Evolutionary conservation across 2,797 vertebrate genomes (phyloP).

Genomic region (Chelon labrosus): DNA sequence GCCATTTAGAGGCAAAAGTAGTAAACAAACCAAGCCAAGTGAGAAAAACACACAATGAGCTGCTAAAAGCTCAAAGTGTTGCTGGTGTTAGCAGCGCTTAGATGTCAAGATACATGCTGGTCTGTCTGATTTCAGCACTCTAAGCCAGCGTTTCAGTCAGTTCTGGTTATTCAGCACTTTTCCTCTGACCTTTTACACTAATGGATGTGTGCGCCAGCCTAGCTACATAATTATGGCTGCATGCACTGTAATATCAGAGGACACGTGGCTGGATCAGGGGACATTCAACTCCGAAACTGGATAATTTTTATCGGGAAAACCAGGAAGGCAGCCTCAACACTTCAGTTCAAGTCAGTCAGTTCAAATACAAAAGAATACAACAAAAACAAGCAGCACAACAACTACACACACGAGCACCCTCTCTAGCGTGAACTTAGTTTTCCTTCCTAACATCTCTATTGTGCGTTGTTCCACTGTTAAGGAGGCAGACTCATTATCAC

Average conservation of each 20-base stretch:
- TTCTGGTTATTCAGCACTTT: constrained; percentile 37
- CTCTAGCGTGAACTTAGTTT: neutral
- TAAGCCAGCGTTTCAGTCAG: constrained; percentile 29
- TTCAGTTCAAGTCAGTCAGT: neutral
- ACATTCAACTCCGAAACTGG: too few species aligned
- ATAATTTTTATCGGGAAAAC: neutral
- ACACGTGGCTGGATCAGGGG: neutral
- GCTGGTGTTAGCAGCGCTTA: constrained; percentile 5
- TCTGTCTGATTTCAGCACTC: constrained; percentile 22
- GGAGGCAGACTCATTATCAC: constrained; percentile 3
- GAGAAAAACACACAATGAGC: neutral
- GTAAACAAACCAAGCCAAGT: neutral
- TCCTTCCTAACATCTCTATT: neutral
- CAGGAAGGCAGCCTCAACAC: neutral
- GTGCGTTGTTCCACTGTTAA: neutral
- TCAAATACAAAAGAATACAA: neutral
- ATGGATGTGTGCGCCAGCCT: constrained; percentile 13
- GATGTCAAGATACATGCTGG: constrained; percentile 19
- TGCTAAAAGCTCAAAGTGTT: neutral
- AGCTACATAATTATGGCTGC: constrained; percentile 46
- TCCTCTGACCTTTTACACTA: constrained; percentile 34
- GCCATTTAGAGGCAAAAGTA: neutral
- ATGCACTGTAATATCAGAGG: constrained; percentile 15
- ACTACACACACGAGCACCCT: neutral
- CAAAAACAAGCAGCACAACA: neutral